Percentiles rank a stretch among this genome's conserved stretches.
These are phyloP conservation scores for Silurus meridionalis DNA, from an alignment of 2,113 vertebrate genomes.

Conservation along the genomic window DNA sequence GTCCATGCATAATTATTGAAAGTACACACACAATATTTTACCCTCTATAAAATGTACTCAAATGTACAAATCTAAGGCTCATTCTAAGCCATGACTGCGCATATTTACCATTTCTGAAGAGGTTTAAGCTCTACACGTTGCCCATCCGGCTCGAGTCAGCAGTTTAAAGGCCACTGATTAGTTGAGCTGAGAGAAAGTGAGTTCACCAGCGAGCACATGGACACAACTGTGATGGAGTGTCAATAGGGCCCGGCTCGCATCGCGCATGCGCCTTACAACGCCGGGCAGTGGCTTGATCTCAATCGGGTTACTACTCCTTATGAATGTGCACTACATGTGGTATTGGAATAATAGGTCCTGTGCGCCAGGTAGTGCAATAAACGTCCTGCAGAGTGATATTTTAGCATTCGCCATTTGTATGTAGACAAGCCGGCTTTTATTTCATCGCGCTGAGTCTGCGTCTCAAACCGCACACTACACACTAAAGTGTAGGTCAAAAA, in stretches of 20 bases:
- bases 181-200: background rate
- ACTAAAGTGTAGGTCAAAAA: background rate
- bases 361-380: background rate
- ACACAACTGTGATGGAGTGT: background rate
- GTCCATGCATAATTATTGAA: background rate
- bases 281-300: too few relatives aligned
- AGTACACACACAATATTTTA: background rate
- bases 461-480: background rate
- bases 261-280: slow-evolving; percentile 18
- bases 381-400: background rate
- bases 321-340: background rate
- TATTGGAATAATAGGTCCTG: background rate
- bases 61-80: too few relatives aligned
- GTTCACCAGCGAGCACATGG: background rate
- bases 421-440: background rate
- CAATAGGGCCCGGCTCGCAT: background rate
- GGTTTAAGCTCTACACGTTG: background rate
- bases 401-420: background rate
- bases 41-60: background rate
- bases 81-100: background rate
- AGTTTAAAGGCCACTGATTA: background rate
- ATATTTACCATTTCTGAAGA: background rate
- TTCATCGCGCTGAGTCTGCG: background rate
- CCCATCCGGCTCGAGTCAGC: background rate
- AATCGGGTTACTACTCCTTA: background rate